Conservation (phyloP, 1,140 invertebrate genomes). For the Patella vulgata region DNA sequence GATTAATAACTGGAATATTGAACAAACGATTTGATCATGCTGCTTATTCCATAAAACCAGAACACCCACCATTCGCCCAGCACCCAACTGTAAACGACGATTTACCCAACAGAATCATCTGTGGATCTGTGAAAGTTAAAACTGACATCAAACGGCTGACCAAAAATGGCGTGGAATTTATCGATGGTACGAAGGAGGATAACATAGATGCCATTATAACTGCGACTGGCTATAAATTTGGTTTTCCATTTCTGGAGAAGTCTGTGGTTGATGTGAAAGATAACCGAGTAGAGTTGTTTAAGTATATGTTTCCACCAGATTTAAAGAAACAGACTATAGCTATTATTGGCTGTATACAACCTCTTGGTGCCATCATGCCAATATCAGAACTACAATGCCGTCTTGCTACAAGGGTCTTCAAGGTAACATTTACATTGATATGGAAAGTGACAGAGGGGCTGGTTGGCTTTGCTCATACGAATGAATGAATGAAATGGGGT, state of each 20-base stretch:
- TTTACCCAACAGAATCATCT: conserved; percentile 69
- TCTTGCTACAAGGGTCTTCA: conserved; percentile 42
- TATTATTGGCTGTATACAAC: conserved; percentile 70
- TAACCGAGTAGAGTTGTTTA: conserved; percentile 67
- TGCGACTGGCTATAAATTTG: conserved; percentile 56
- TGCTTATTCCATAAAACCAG: conserved; percentile 63
- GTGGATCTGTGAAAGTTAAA: conserved; percentile 66
- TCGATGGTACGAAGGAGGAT: conserved; percentile 58
- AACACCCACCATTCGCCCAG: conserved; percentile 66
- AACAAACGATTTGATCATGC: conserved; percentile 68
- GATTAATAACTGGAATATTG: conserved; percentile 12
- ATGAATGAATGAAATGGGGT: no score
- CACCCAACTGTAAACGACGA: conserved; percentile 71
- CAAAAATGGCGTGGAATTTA: conserved; percentile 62
- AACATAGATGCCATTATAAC: conserved; percentile 55
- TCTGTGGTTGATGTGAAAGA: conserved; percentile 51
- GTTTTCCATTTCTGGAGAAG: conserved; percentile 56
- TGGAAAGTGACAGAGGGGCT: no score
- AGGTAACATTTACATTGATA: conserved; percentile 20
- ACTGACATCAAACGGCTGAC: conserved; percentile 60
- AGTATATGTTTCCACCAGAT: conserved; percentile 67
- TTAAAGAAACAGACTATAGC: conserved; percentile 61
- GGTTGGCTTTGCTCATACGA: no score
- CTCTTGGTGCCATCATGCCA: conserved; percentile 69
- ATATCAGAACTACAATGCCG: conserved; percentile 55